Evolutionary conservation across 2,797 vertebrate genomes (phyloP).

Genomic region (Coregonus sp.): DNA sequence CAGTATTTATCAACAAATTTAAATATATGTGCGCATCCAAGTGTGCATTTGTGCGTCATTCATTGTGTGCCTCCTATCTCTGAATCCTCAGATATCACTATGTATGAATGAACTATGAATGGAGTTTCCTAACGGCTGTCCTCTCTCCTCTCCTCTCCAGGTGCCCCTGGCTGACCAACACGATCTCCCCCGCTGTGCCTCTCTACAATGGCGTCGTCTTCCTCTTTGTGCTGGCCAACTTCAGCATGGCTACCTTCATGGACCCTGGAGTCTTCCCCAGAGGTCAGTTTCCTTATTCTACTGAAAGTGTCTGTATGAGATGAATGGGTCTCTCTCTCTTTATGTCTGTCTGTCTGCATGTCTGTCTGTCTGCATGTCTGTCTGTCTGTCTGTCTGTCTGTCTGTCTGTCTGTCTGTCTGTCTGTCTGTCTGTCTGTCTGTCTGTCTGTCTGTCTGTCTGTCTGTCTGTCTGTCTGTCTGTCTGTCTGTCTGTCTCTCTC

Average conservation of each 20-base stretch:
- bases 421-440: no score
- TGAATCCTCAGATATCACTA: not conserved
- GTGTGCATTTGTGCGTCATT: not conserved
- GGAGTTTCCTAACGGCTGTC: slow-evolving; percentile 4
- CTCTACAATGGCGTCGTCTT: slow-evolving; percentile 98
- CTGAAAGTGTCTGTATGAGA: not conserved
- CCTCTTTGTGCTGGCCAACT: slow-evolving; percentile 98
- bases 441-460: no score
- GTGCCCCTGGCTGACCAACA: slow-evolving; percentile 95
- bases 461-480: no score
- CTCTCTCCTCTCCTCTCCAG: slow-evolving; percentile 62
- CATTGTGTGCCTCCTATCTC: not conserved
- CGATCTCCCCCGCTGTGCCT: slow-evolving; percentile 90
- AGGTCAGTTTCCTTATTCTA: slow-evolving; percentile 71
- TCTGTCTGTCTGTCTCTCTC: no score
- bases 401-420: no score
- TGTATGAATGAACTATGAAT: not conserved
- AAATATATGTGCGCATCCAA: not conserved
- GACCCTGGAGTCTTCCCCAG: slow-evolving; percentile 96
- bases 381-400: no score
- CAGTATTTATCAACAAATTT: not conserved
- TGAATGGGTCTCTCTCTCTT: no score
- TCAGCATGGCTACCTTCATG: slow-evolving; percentile 99
- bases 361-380: no score
- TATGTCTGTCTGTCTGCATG: no score